A percentile compares a stretch with the other conserved stretches of the same genome.
Evolutionary conservation across 2,113 vertebrate genomes (phyloP).

Genomic region (Rattus norvegicus): DNA sequence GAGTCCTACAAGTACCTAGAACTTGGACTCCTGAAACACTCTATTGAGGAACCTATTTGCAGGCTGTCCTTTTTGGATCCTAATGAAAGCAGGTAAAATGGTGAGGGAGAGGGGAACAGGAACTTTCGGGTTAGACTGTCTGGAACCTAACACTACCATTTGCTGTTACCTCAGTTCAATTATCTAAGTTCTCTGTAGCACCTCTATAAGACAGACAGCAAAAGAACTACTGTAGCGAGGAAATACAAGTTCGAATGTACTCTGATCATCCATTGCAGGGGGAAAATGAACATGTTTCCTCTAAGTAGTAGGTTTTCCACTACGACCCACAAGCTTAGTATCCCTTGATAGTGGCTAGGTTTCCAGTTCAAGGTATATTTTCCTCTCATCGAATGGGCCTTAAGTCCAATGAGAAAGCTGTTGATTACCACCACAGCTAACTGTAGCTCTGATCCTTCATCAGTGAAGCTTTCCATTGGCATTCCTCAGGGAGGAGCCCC

Average conservation of each 20-base stretch:
- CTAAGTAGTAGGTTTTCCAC: background rate
- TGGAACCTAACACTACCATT: conserved; percentile 3
- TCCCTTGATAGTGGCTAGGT: background rate
- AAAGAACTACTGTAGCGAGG: background rate
- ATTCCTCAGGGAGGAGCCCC: background rate
- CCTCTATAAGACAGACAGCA: conserved; percentile 3
- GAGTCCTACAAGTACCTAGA: background rate
- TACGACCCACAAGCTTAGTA: background rate
- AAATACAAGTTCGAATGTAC: background rate
- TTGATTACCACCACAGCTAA: background rate
- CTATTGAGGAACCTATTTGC: background rate
- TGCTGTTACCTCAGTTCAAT: conserved; percentile 14
- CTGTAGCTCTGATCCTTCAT: background rate
- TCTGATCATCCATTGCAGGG: background rate
- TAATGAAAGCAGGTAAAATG: conserved; percentile 31
- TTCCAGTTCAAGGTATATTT: background rate
- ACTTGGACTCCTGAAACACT: background rate
- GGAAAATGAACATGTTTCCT: conserved; percentile 20
- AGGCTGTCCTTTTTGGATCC: conserved; percentile 17
- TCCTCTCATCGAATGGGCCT: background rate
- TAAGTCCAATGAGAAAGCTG: background rate
- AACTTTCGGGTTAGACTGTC: conserved; percentile 3
- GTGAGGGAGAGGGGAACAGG: background rate
- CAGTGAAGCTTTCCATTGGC: background rate
- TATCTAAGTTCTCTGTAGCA: background rate